A percentile compares a stretch with the other conserved stretches of the same genome.
Evolutionary conservation across 1,140 invertebrate genomes (phyloP).

Genomic region (Macrobrachium rosenbergii): DNA sequence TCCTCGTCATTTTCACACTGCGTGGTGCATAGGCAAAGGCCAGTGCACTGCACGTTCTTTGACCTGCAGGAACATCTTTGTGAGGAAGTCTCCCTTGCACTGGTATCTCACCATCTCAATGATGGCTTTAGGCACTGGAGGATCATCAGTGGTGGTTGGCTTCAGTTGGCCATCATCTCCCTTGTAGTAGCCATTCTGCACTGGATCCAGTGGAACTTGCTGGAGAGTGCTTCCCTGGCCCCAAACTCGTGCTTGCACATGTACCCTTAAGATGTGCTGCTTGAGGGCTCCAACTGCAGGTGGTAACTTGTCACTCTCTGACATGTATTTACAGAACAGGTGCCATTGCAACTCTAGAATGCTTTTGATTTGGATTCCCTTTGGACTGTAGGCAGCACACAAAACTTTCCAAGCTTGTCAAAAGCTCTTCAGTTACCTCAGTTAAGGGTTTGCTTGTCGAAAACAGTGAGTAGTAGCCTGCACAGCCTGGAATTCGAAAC

Average conservation of each 20-base stretch:
- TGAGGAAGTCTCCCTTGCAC: conserved; percentile 16
- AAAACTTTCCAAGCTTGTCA: background rate
- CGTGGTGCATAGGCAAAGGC: too few relatives aligned
- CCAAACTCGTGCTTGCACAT: too few relatives aligned
- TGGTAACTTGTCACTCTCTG: background rate
- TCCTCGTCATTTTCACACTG: conserved; percentile 28
- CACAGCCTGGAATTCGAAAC: too few relatives aligned
- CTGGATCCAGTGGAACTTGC: conserved; percentile 1
- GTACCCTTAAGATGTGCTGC: background rate
- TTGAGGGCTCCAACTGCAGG: background rate
- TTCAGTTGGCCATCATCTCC: conserved; percentile 2
- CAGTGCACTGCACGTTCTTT: conserved; percentile 14
- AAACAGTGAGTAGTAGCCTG: too few relatives aligned
- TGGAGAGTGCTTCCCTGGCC: conserved; percentile 6
- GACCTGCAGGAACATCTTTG: conserved; percentile 14
- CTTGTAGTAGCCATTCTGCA: conserved; percentile 22
- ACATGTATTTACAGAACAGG: too few relatives aligned
- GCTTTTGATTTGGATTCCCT: too few relatives aligned
- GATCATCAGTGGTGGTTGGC: conserved; percentile 8
- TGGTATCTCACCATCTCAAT: conserved; percentile 31
- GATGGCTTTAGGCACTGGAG: conserved; percentile 8
- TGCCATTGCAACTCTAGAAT: too few relatives aligned
- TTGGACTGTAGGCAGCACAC: background rate
- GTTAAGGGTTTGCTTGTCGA: too few relatives aligned
- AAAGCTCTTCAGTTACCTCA: background rate